Percentiles rank a stretch among this genome's conserved stretches.
phyloP scores from a whole-genome alignment of 2,113 vertebrate genomes.

The Chinchilla lanigera region DNA sequence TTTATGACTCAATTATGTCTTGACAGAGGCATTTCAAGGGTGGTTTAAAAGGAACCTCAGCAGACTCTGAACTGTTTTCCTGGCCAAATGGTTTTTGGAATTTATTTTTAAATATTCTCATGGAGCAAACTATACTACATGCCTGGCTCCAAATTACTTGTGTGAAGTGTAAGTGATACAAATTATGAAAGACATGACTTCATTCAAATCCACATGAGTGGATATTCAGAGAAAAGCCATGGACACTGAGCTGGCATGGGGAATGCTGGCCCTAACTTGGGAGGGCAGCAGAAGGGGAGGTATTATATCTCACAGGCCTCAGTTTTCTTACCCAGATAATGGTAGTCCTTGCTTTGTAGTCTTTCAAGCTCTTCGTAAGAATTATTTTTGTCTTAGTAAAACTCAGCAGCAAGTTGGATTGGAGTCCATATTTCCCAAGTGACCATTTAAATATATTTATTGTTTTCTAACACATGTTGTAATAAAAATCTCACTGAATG shows the following conservation, averaged over 20 bases:
- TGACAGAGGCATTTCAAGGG: background rate
- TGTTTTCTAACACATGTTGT: background rate
- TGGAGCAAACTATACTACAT: background rate
- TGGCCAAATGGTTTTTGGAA: background rate
- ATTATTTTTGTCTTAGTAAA: background rate
- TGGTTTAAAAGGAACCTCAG: background rate
- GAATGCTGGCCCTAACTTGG: background rate
- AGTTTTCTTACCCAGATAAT: conserved; percentile 9
- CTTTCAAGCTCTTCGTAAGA: background rate
- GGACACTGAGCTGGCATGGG: background rate
- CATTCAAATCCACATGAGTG: background rate
- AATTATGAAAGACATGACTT: background rate
- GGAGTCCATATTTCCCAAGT: background rate
- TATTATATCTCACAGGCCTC: background rate
- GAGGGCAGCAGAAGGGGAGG: fast-evolving
- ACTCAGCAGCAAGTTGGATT: background rate
- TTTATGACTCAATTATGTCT: background rate
- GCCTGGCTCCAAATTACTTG: background rate
- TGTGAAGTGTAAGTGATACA: background rate
- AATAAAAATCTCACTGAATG: background rate
- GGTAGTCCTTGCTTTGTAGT: background rate
- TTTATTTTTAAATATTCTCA: conserved; percentile 23
- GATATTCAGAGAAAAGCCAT: background rate
- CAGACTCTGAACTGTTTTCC: background rate
- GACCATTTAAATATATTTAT: background rate